These are phyloP conservation scores for Xestia xanthographa DNA, from an alignment of 2,888 invertebrate genomes.

Conservation along the genomic window DNA sequence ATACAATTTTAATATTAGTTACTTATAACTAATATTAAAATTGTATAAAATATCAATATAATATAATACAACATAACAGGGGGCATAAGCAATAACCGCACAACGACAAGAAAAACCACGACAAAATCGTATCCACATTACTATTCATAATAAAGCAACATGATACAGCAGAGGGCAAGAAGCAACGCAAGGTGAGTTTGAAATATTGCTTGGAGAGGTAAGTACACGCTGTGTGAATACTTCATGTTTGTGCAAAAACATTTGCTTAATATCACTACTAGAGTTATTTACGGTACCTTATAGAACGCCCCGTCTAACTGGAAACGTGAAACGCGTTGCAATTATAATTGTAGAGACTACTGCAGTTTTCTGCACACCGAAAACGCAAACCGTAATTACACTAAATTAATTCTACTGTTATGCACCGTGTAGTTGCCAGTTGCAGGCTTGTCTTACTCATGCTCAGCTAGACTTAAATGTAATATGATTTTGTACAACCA, in stretches of 20 bases:
- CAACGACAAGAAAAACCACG: neutral
- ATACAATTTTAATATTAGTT: too few relatives aligned
- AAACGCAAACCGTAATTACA: constrained; percentile 53
- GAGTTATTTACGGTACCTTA: constrained; percentile 43
- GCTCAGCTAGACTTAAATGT: constrained; percentile 40
- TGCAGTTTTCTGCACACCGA: constrained; percentile 52
- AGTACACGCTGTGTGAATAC: constrained; percentile 70
- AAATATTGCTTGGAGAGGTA: constrained; percentile 75
- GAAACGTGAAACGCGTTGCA: constrained; percentile 43
- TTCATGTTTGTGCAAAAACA: constrained; percentile 66
- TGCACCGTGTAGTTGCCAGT: constrained; percentile 50
- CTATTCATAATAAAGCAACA: constrained; percentile 74
- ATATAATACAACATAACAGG: neutral
- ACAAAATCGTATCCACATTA: constrained; percentile 68
- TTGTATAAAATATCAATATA: neutral
- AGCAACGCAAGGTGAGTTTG: constrained; percentile 77
- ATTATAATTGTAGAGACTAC: constrained; percentile 47
- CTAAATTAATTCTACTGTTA: constrained; percentile 57
- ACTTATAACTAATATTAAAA: neutral
- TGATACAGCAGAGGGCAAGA: constrained; percentile 78
- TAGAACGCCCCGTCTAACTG: constrained; percentile 36
- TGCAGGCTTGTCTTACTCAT: constrained; percentile 46
- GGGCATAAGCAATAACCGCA: neutral
- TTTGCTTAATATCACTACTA: constrained; percentile 53
- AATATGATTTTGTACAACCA: constrained; percentile 28